phyloP scores from a whole-genome alignment of 2,113 vertebrate species.

The Cichladusa arquata region DNA sequence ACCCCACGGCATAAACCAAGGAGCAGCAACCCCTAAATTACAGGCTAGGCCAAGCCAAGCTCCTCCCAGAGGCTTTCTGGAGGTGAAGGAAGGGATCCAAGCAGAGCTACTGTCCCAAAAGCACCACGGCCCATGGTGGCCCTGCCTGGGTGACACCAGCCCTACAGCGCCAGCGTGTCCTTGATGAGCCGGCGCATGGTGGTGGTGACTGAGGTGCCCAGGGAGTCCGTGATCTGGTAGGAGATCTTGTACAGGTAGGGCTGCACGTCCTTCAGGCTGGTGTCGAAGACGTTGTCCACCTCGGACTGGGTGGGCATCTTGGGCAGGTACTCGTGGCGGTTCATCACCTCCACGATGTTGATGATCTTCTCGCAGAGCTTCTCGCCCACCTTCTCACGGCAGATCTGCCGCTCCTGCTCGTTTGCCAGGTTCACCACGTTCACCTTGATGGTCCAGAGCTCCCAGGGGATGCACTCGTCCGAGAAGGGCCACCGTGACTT shows the following conservation, averaged over 20 bases:
- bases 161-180: slow-evolving; percentile 92
- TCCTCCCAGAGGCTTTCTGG: not conserved
- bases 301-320: slow-evolving; percentile 99
- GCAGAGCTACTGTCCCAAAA: not conserved
- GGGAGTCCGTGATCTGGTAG: slow-evolving; percentile 92
- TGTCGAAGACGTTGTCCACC: slow-evolving; percentile 98
- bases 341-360: slow-evolving; percentile 97
- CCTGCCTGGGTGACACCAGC: not conserved
- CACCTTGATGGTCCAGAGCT: slow-evolving; percentile 97
- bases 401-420: slow-evolving; percentile 97
- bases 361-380: slow-evolving; percentile 97
- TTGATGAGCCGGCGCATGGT: slow-evolving; percentile 98
- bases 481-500: slow-evolving; percentile 98
- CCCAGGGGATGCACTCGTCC: slow-evolving; percentile 96
- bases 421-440: slow-evolving; percentile 93
- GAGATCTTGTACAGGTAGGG: slow-evolving; percentile 98
- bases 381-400: slow-evolving; percentile 95
- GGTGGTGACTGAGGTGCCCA: slow-evolving; percentile 94
- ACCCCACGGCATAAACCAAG: not conserved
- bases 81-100: not conserved
- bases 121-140: fast-evolving
- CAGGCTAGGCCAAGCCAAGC: not conserved
- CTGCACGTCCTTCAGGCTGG: slow-evolving; percentile 93
- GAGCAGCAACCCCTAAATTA: not conserved
- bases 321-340: slow-evolving; percentile 94